These are phyloP conservation scores for Solenopsis invicta DNA, from an alignment of 1,140 invertebrate genomes.

Conservation along the genomic window DNA sequence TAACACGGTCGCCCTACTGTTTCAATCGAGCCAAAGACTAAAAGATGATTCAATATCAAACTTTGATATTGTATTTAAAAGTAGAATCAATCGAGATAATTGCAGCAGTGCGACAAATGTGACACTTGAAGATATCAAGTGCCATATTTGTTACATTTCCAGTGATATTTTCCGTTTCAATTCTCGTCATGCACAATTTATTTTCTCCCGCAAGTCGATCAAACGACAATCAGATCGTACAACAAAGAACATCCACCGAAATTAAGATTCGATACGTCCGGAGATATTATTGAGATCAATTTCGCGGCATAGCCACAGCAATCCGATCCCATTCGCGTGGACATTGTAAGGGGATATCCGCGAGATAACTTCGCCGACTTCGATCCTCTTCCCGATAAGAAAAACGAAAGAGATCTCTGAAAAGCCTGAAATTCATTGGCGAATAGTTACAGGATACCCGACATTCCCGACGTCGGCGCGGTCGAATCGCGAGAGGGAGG, in stretches of 20 bases:
- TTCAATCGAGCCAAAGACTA: not conserved
- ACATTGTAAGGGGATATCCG: slow-evolving; percentile 60
- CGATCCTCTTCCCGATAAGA: slow-evolving; percentile 50
- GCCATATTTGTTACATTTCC: not conserved
- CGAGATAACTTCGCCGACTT: slow-evolving; percentile 59
- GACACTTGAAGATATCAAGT: slow-evolving; percentile 1
- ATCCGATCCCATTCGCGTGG: slow-evolving; percentile 52
- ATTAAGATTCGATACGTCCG: slow-evolving; percentile 52
- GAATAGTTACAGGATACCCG: slow-evolving; percentile 71
- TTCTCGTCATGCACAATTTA: not conserved
- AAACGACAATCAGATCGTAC: not conserved
- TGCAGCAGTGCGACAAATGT: not conserved
- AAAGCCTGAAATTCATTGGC: slow-evolving; percentile 65
- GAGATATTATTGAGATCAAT: slow-evolving; percentile 48
- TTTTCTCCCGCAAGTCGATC: not conserved
- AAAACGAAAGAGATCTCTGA: slow-evolving; percentile 64
- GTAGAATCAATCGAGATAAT: slow-evolving; percentile 7
- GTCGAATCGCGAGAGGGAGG: slow-evolving; percentile 39
- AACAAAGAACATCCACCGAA: slow-evolving; percentile 21
- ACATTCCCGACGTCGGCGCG: slow-evolving; percentile 65
- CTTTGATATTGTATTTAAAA: slow-evolving; percentile 25
- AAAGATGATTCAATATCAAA: slow-evolving; percentile 25
- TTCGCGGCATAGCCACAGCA: slow-evolving; percentile 38
- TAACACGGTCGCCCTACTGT: slow-evolving; percentile 12
- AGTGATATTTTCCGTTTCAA: not conserved